phyloP scores from a whole-genome alignment of 2,113 vertebrate species.

The Psettodes erumei region DNA sequence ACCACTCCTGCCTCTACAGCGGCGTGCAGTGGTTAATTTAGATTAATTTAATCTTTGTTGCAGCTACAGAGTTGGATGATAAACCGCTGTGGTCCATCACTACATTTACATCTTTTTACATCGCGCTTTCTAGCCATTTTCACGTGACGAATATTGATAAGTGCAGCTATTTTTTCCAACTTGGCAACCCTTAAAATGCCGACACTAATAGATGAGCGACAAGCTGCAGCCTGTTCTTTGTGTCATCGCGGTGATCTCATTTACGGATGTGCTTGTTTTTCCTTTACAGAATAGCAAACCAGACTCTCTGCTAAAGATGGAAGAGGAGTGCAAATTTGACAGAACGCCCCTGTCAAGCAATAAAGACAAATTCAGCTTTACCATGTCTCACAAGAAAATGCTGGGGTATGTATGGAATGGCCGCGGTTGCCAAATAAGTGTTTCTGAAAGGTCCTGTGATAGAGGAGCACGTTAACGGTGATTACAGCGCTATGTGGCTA shows the following conservation, averaged over 20 bases:
- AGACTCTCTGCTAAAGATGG: conserved; percentile 97
- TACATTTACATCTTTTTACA: neutral
- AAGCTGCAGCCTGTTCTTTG: neutral
- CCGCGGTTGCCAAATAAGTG: neutral
- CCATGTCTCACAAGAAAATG: conserved; percentile 93
- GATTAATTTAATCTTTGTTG: no score
- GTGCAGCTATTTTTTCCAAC: neutral
- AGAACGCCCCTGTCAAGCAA: conserved; percentile 88
- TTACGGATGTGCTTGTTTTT: neutral
- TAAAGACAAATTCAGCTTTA: conserved; percentile 95
- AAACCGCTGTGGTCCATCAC: neutral
- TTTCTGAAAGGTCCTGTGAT: conserved; percentile 3
- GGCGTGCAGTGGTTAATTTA: no score
- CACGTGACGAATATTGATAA: neutral
- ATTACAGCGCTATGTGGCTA: conserved; percentile 49
- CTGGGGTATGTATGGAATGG: conserved; percentile 85
- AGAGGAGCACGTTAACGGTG: conserved; percentile 13
- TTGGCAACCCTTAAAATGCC: no score
- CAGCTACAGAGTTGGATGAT: no score
- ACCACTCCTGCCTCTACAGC: no score
- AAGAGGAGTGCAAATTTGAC: conserved; percentile 94
- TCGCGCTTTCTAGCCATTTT: neutral
- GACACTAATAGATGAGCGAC: neutral
- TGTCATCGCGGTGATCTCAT: neutral
- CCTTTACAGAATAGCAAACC: conserved; percentile 96